Evolutionary conservation across 2,113 vertebrate species (phyloP), one percentile per base, ranked within the genome.

Genomic region (Malurus alboscapulatus): DNA sequence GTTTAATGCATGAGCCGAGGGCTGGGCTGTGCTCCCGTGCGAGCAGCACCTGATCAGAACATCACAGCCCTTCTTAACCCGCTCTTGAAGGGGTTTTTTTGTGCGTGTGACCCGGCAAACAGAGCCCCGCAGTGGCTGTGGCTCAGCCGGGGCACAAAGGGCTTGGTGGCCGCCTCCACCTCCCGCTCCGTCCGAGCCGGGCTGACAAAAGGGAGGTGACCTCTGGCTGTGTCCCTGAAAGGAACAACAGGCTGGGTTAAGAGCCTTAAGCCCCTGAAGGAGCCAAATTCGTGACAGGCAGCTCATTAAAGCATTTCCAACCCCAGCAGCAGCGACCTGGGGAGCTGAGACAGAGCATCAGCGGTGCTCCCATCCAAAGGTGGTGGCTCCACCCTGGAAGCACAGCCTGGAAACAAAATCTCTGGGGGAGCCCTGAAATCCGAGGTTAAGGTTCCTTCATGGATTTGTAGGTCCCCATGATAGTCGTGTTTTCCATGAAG

Each of bases 181-280:
- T 90, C 90, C 50, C 91, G 94, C 87, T 94, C 94, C 53, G 85
- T 90, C 17, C 26, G 27, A 68, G 90, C 74, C 69, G 1, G 14
- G n/a, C 3, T 12, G 71, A 89, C 77, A 93, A 95, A 94, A 85
- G 90, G 66, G 21, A 4, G 29, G 58, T 96, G 96, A 95, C 96
- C 96, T 91, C 87, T 94, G 80, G 54, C 88, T 94, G 84, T 16
- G 3, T 44, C 81, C 18, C 4, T 44, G 82, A 95, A 76, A 90
- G 85, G 84, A 87, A 93, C 92, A 95, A 93, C 66, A 76, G 93
- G n/a, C 34, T 5, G 87, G 94, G 94, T 96, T 91, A 96, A 95
- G 96, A 95, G 94, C 84, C 90, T 73, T 65, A 82, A 92, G 58
- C 84, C 80, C 87, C 63, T 2, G 27, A 75, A 90, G 78, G 61